A percentile compares a stretch with the other conserved stretches of the same genome.
phyloP scores from a whole-genome alignment of 2,797 vertebrate species.

The Dendrocincla tyrannina region DNA sequence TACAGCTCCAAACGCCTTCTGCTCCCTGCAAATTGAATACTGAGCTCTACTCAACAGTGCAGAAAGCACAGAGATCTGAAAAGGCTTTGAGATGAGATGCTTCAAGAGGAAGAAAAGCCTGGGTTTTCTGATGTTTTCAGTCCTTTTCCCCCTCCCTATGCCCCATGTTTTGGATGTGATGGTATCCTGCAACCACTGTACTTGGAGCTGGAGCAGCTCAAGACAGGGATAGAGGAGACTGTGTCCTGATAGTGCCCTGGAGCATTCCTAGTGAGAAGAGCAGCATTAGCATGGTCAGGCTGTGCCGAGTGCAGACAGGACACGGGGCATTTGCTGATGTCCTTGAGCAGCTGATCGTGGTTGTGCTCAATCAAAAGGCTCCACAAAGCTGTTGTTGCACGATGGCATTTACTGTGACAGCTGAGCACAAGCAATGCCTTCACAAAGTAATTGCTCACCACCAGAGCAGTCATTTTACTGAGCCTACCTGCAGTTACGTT shows the following conservation, averaged over 20 bases:
- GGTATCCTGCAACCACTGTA: background rate
- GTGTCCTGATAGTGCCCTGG: background rate
- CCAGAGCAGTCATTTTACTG: background rate
- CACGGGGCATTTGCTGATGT: background rate
- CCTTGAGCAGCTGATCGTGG: conserved; percentile 19
- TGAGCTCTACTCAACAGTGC: background rate
- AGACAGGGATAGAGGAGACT: background rate
- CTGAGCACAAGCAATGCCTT: background rate
- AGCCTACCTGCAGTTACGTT: background rate
- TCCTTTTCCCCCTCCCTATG: too few relatives aligned
- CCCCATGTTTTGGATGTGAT: rapidly evolving
- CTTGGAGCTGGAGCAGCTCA: background rate
- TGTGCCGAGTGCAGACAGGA: background rate
- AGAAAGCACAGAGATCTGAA: background rate
- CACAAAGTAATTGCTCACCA: conserved; percentile 33
- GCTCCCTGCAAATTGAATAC: background rate
- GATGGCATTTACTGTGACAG: background rate
- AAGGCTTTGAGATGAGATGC: background rate
- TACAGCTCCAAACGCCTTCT: background rate
- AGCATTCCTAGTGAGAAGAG: background rate
- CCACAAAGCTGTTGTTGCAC: background rate
- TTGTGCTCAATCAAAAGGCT: background rate
- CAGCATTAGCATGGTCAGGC: background rate
- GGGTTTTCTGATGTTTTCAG: rapidly evolving
- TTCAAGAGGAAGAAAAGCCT: background rate